These are phyloP conservation scores for Scelioninae gen. 2 DNA, from an alignment of 2,888 invertebrate genomes.

Conservation along the genomic window DNA sequence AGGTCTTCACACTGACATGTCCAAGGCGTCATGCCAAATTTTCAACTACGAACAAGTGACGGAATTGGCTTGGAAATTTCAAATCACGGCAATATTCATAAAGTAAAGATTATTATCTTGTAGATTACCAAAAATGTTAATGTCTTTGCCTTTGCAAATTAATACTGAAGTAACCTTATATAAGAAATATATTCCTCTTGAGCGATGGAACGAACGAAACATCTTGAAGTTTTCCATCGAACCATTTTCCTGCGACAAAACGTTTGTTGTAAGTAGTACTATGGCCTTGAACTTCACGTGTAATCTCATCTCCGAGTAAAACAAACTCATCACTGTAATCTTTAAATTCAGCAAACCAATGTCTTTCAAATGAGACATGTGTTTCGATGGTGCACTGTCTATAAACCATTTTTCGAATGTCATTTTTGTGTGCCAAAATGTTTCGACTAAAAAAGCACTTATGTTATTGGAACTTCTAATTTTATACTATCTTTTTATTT, in stretches of 20 bases:
- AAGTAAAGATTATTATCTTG: constrained; percentile 27
- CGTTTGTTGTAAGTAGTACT: constrained; percentile 25
- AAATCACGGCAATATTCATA: constrained; percentile 3
- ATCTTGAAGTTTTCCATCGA: constrained; percentile 28
- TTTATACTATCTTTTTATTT: neutral
- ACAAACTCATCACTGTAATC: constrained; percentile 14
- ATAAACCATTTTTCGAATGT: constrained; percentile 20
- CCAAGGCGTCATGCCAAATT: constrained; percentile 33
- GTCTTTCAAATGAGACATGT: constrained; percentile 27
- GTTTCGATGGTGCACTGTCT: constrained; percentile 31
- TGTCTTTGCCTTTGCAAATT: constrained; percentile 5
- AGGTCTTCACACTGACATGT: constrained; percentile 16
- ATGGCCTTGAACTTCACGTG: constrained; percentile 16
- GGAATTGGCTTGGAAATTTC: constrained; percentile 16
- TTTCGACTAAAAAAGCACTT: constrained; percentile 25
- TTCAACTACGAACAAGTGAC: constrained; percentile 3
- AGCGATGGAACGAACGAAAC: constrained; percentile 26
- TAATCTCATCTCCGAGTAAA: constrained; percentile 27
- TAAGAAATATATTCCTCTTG: constrained; percentile 22
- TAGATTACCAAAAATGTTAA: constrained; percentile 16
- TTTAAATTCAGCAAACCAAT: constrained; percentile 33
- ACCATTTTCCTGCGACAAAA: constrained; percentile 15
- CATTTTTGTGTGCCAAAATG: neutral
- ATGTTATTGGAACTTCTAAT: neutral
- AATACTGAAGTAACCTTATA: constrained; percentile 10